Percentiles rank a stretch among this genome's conserved stretches.
These are phyloP conservation scores for Camponotus floridanus DNA, from an alignment of 1,140 invertebrate species.

Conservation along the genomic window DNA sequence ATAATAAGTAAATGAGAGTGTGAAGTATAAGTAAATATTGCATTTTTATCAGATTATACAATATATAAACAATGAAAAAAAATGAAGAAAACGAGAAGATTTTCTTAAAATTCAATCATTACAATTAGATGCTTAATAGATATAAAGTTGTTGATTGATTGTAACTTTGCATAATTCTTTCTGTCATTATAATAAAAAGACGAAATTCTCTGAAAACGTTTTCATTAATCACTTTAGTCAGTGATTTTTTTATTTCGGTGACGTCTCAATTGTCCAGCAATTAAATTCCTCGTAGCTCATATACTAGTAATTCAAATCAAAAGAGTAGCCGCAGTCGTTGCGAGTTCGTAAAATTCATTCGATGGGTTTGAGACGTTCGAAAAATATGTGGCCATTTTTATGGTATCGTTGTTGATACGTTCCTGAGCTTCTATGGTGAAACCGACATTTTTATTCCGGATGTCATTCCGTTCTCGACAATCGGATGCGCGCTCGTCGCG, in stretches of 20 bases:
- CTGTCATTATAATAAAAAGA: background rate
- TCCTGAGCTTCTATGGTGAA: background rate
- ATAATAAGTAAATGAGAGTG: no score
- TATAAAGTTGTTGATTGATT: background rate
- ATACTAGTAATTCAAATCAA: conserved; percentile 35
- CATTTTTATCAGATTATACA: background rate
- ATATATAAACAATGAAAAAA: background rate
- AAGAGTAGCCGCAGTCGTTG: background rate
- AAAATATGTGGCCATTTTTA: conserved; percentile 66
- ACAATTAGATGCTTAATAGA: background rate
- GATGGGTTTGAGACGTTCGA: conserved; percentile 22
- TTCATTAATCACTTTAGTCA: background rate
- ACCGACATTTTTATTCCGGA: conserved; percentile 52
- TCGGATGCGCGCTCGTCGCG: conserved; percentile 58
- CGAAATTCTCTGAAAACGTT: background rate
- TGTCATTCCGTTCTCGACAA: conserved; percentile 36
- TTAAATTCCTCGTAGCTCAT: conserved; percentile 29
- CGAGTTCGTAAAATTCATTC: conserved; percentile 53
- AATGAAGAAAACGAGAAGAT: background rate
- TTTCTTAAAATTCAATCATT: no score
- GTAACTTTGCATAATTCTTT: background rate
- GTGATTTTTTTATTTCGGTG: background rate
- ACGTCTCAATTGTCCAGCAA: conserved; percentile 8
- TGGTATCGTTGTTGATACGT: conserved; percentile 9
- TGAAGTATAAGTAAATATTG: background rate